A percentile compares a stretch with the other conserved stretches of the same genome.
phyloP scores from a whole-genome alignment of 2,888 invertebrate genomes.

The Stratiomys singularior region DNA sequence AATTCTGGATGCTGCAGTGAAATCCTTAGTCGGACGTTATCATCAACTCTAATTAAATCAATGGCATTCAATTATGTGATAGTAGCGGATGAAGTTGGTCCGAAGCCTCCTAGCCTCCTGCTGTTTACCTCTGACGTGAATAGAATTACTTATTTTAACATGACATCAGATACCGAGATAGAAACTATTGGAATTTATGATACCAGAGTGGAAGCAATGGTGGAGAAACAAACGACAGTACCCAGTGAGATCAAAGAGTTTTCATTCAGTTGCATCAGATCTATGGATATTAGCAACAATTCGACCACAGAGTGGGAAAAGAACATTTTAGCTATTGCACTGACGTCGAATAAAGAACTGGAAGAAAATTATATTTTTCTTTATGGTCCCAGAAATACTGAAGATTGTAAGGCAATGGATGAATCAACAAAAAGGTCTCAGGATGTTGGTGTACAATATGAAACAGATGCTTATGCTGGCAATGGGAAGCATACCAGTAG shows the following conservation, averaged over 20 bases:
- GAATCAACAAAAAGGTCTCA: constrained; percentile 11
- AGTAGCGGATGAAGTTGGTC: not conserved
- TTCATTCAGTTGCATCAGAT: not conserved
- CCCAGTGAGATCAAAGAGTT: not conserved
- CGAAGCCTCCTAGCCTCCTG: not conserved
- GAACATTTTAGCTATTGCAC: constrained; percentile 7
- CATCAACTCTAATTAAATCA: constrained; percentile 12
- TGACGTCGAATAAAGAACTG: constrained; percentile 11
- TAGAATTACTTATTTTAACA: constrained; percentile 34
- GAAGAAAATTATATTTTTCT: constrained; percentile 34
- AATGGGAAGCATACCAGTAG: not conserved
- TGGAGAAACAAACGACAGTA: not conserved
- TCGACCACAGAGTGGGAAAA: not conserved
- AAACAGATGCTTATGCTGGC: not conserved
- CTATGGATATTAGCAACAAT: constrained; percentile 15
- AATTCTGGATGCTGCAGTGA: constrained; percentile 6
- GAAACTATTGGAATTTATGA: constrained; percentile 27
- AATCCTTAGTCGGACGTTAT: not conserved
- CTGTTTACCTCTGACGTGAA: constrained; percentile 18
- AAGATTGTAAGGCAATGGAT: not conserved
- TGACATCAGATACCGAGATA: constrained; percentile 12
- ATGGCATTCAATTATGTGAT: constrained; percentile 23
- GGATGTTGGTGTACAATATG: not conserved
- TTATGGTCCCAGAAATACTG: not conserved
- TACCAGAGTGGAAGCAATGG: too few species aligned